Conservation (phyloP, 2,888 invertebrate genomes). For the Lacanobia oleracea region DNA sequence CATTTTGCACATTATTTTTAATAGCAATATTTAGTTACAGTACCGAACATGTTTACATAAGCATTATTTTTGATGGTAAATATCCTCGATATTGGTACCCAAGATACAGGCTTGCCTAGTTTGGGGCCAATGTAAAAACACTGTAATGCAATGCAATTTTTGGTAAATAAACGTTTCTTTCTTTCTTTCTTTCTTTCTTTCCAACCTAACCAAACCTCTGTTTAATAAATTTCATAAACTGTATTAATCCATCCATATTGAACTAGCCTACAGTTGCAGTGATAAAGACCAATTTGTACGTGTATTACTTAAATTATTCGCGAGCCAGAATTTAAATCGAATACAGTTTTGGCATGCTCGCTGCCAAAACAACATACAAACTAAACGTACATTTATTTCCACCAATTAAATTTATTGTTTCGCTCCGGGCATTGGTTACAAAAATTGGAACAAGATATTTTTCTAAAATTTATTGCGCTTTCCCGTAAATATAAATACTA, state of each 20-base stretch:
- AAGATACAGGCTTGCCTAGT: too few species aligned
- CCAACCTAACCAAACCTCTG: too few species aligned
- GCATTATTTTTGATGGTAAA: too few species aligned
- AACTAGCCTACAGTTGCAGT: background rate
- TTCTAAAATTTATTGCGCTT: slow-evolving; percentile 15
- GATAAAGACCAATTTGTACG: background rate
- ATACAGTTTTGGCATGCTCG: slow-evolving; percentile 32
- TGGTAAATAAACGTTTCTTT: too few species aligned
- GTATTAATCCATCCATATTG: too few species aligned
- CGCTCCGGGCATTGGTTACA: slow-evolving; percentile 24
- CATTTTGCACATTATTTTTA: too few species aligned
- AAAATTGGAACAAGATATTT: slow-evolving; percentile 44
- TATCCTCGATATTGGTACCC: too few species aligned
- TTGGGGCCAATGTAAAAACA: too few species aligned
- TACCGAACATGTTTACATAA: too few species aligned
- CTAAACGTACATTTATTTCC: slow-evolving; percentile 39
- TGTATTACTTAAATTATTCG: slow-evolving; percentile 26
- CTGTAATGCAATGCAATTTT: too few species aligned
- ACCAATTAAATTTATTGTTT: slow-evolving; percentile 56
- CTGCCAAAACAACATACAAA: slow-evolving; percentile 34
- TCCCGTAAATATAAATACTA: background rate
- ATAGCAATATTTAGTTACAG: too few species aligned
- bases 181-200: too few species aligned
- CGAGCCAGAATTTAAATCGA: slow-evolving; percentile 33
- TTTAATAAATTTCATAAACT: background rate